These are phyloP conservation scores for Ctenicera cuprea DNA, from an alignment of 2,888 invertebrate genomes.

Conservation along the genomic window DNA sequence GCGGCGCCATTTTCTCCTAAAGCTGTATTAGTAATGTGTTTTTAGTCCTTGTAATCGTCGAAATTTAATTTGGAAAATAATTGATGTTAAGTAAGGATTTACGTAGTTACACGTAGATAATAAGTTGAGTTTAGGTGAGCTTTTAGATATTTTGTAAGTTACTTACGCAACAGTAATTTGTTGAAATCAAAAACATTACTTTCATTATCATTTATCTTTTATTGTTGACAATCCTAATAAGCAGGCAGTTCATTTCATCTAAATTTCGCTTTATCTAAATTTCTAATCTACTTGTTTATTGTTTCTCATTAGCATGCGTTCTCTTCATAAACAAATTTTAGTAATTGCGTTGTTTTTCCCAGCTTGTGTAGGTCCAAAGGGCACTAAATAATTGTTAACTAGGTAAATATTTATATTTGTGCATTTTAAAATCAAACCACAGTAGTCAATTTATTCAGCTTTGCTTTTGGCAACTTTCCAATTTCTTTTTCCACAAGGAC, in stretches of 20 bases:
- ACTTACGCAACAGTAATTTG: slow-evolving; percentile 25
- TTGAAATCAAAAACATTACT: slow-evolving; percentile 3
- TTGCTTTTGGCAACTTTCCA: slow-evolving; percentile 23
- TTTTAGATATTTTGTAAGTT: background rate
- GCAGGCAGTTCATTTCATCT: background rate
- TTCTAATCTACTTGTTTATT: background rate
- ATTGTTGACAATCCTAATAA: slow-evolving; percentile 21
- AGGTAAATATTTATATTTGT: slow-evolving; percentile 23
- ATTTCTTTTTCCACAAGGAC: slow-evolving; percentile 33
- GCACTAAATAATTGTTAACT: background rate
- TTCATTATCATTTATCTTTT: slow-evolving; percentile 8
- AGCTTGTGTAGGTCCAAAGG: too few species aligned
- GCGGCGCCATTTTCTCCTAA: slow-evolving; percentile 51
- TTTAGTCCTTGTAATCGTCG: slow-evolving; percentile 10
- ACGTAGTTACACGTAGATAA: background rate
- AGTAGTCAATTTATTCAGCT: background rate
- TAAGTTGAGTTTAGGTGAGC: background rate
- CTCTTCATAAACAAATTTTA: background rate
- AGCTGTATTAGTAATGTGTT: slow-evolving; percentile 42
- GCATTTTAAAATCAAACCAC: background rate
- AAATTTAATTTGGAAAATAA: background rate
- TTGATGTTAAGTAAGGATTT: background rate
- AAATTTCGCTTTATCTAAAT: background rate
- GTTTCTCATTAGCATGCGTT: background rate
- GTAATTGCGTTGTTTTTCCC: background rate